Evolutionary conservation across 2,797 vertebrate species (phyloP), one percentile per base, ranked within the genome.

Genomic region (Eulemur albifrons): DNA sequence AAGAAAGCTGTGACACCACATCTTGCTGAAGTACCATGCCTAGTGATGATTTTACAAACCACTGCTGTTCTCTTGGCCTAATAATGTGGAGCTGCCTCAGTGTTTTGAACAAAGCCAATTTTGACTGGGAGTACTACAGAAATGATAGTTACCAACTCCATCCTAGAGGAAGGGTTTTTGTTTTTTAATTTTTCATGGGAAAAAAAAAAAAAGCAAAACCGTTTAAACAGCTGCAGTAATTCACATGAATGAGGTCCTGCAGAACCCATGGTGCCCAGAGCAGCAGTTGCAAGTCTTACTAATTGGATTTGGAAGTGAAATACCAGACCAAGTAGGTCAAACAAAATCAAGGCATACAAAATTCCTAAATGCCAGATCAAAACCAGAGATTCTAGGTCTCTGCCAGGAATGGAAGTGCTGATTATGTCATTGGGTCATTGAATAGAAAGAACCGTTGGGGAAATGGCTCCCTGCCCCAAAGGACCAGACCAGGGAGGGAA

Each of bases 341-440:
- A 95, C 50, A 96, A 67, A 97, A 63, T 57, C 11, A 18, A 76
- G 61, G 96, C 75, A 76, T 80, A 94, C 73, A 86, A 95, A 95
- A 90, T 95, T 97, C 93, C 96, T 96, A 97, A 98, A 96, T 88
- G 88, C 81, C 67, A 96, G 87, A 96, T 96, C 84, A 96, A 91
- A 97, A 96, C 88, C 88, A 84, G 84, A 83, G 75, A n/a, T 52
- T 79, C 70, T 27, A 59, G 61, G 27, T n/a, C 54, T 88, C 50
- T 90, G 75, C 80, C 76, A 72, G 88, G 72, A 87, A 61, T 32
- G 3, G 23, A 67, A 17, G 38, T 91, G 52, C 65, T 72, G 65
- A 32, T 63, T 57, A 11, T 77, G 30, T n/a, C n/a, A 10, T 5
- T 45, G 35, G 18, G 32, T 80, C 65, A 40, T 27, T n/a, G 50